Base-by-base conservation (phyloP, 2,797 vertebrate species). In the Myoxocephalus aenaeus region DNA sequence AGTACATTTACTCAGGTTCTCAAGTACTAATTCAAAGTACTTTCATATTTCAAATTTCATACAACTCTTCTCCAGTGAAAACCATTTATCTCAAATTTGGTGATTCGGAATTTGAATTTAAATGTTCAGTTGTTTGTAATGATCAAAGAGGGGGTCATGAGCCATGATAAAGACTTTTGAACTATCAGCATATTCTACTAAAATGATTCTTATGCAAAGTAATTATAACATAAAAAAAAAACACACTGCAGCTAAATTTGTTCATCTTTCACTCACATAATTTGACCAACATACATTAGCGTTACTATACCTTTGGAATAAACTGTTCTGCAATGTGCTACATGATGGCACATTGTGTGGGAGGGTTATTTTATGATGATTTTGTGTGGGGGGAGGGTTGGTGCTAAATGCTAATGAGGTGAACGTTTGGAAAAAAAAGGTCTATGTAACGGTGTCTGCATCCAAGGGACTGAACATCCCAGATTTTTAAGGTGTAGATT, bases 351-450 rank as follows among this genome's bases (percentile, higher is more conserved):
- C 54, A 53, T 17, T 77, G 80, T 77, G 85, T 90, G 74, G 86
- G 77, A 82, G 75, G 73, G 36, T 20, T 79, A 64, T 69, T 68
- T 79, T 70, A 75, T 81, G 61, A 79, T 65, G 62, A 63, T 61
- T 65, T 44, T 57, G 46, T 54, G 58, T 57, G 25, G 48, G 58
- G 73, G 66, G 75, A 46, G 59, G 44, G 46, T 5, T 53, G 70
- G 44, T 58, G 80, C 22, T 71, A 69, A 78, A 81, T 83, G 62
- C 70, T 67, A 86, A 85, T 78, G 75, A 84, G 44, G 40, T 44
- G 77, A 77, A 64, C 8, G 44, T 70, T 68, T n/a, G 4, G 38
- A 3, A 20, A 46, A 58, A 46, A 66, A 46, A 50, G n/a, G 34
- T 73, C 50, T 12, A 7, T 63, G 40, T 64, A 36, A 48, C 20